Conservation (phyloP, 2,113 vertebrate genomes). For the Benitochromis conjunctus region DNA sequence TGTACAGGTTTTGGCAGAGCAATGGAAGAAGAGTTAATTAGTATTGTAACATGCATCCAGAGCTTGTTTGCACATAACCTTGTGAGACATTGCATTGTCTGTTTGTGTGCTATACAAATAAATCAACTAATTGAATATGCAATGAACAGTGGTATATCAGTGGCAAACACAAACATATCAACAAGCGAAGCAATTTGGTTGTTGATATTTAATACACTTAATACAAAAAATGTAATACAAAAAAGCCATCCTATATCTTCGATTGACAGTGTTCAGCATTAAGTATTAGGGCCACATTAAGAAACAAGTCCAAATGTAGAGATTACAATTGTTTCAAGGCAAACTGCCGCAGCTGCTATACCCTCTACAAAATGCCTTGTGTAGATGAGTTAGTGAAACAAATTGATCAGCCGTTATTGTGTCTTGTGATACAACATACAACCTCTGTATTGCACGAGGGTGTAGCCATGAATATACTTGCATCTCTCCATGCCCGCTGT, state of each 20-base stretch:
- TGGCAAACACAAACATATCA: slow-evolving; percentile 31
- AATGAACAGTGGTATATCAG: slow-evolving; percentile 52
- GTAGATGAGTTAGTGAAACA: neutral
- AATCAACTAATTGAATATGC: slow-evolving; percentile 62
- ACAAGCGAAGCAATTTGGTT: slow-evolving; percentile 9
- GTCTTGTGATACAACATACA: neutral
- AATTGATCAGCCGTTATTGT: neutral
- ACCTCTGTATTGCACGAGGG: neutral
- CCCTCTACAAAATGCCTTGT: neutral
- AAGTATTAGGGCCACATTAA: neutral
- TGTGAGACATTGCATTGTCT: slow-evolving; percentile 48
- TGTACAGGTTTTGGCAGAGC: neutral
- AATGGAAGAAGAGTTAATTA: slow-evolving; percentile 47
- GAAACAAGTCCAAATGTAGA: neutral
- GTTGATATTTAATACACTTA: neutral
- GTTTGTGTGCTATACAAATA: slow-evolving; percentile 62
- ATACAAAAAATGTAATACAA: neutral
- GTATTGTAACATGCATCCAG: slow-evolving; percentile 42
- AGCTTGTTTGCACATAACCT: slow-evolving; percentile 60
- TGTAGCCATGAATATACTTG: neutral
- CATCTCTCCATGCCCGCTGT: neutral
- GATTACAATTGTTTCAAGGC: neutral
- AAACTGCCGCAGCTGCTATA: neutral
- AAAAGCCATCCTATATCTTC: neutral
- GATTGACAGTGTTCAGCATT: neutral